A percentile compares a stretch with the other conserved stretches of the same genome.
Conservation (phyloP, 2,113 vertebrate species). For the Stigmatopora argus region DNA sequence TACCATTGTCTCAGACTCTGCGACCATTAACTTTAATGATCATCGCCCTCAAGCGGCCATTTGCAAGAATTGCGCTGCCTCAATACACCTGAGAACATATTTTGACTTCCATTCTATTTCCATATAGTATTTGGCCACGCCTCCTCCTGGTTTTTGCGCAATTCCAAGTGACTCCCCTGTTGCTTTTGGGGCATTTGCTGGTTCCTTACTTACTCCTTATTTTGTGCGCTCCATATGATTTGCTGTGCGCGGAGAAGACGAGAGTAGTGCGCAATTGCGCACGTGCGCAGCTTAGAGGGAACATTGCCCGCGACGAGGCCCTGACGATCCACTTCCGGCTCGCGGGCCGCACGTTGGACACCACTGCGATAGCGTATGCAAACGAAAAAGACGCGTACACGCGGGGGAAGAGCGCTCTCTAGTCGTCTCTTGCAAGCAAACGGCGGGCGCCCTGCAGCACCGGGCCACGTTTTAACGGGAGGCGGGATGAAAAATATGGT, state of each 20-base stretch:
- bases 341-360: no score
- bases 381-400: background rate
- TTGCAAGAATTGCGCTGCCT: no score
- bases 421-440: conserved; percentile 23
- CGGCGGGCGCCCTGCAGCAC: conserved; percentile 36
- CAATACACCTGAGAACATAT: background rate
- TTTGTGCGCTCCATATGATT: no score
- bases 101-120: background rate
- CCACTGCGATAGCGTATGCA: background rate
- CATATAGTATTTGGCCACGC: conserved; percentile 14
- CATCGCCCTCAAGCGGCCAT: background rate
- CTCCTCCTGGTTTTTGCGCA: no score
- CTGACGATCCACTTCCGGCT: no score
- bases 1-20: conserved; percentile 15
- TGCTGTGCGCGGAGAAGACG: no score
- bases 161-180: no score
- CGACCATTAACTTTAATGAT: conserved; percentile 33
- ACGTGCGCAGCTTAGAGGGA: no score
- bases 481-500: conserved; percentile 41
- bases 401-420: conserved; percentile 2
- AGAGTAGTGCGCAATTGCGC: no score
- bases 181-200: no score
- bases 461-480: conserved; percentile 42
- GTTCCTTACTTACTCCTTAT: no score
- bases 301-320: no score